These are phyloP conservation scores for Zaprionus taronus DNA, from an alignment of 1,140 invertebrate species.

Conservation along the genomic window DNA sequence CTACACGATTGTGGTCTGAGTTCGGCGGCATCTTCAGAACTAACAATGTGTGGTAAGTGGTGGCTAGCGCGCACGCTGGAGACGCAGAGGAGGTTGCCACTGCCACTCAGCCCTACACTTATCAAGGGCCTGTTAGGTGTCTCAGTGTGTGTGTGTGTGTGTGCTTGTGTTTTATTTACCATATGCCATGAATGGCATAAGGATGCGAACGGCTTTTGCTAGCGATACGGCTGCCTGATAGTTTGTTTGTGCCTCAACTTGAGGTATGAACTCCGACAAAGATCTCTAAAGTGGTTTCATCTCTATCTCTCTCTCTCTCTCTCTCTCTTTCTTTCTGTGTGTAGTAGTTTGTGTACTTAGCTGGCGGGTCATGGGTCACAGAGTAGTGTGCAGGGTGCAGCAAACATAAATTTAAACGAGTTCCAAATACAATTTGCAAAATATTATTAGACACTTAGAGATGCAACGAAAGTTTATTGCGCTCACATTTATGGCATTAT, in stretches of 20 bases:
- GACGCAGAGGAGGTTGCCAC: slow-evolving; percentile 2
- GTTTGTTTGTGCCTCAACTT: slow-evolving; percentile 32
- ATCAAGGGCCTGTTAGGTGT: slow-evolving; percentile 58
- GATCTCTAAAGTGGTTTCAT: slow-evolving; percentile 24
- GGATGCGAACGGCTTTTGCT: slow-evolving; percentile 49
- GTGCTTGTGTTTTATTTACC: slow-evolving; percentile 55
- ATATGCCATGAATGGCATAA: slow-evolving; percentile 58
- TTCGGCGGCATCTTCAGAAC: slow-evolving; percentile 57
- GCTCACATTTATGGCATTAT: neutral
- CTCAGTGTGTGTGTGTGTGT: slow-evolving; percentile 29
- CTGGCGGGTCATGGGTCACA: neutral
- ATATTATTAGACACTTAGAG: neutral
- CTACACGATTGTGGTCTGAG: slow-evolving; percentile 49
- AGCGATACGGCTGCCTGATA: slow-evolving; percentile 22
- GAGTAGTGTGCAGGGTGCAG: neutral
- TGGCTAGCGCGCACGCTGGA: slow-evolving; percentile 1
- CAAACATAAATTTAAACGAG: neutral
- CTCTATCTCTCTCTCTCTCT: neutral
- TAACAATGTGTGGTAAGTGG: slow-evolving; percentile 63
- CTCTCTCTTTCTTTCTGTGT: neutral
- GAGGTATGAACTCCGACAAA: slow-evolving; percentile 20
- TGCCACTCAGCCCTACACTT: slow-evolving; percentile 53
- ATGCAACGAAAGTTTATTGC: neutral
- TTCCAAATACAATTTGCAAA: slow-evolving; percentile 3
- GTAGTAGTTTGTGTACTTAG: neutral